Base-by-base conservation (phyloP, 1,140 invertebrate genomes). In the Rhyacophila brunnea region DNA sequence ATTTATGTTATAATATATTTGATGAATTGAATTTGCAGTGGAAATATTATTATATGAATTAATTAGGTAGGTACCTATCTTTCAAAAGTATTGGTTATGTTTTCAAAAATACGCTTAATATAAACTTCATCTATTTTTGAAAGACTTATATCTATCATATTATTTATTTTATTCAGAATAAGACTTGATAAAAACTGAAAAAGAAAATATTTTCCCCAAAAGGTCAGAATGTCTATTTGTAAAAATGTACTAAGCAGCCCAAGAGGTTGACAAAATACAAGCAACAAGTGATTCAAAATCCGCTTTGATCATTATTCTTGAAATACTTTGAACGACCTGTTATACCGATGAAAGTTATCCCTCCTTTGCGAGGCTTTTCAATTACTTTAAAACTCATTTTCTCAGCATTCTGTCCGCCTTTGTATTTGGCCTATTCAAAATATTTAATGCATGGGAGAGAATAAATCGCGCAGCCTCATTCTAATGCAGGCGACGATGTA, bases 311-410 rank as follows among this genome's bases (percentile, higher is more conserved):
- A 28, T 28, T 28, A 28, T 28, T 28, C 23, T 28, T 28, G 23
- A 28, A 28, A 28, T 28, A 28, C 23, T 28, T 42, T 17, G 40
- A 42, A 42, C n/a, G 11, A 14, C 17, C 40, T 42, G 17, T 42
- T 17, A 17, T 42, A 42, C 17, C 40, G 40, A 42, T 14, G 17
- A 42, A 13, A 14, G 32, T 49, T 32, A 49, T 32, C 20, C 13
- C 46, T 49, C 23, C 32, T 32, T 34, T 7, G 46, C 10, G 13
- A 49, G n/a, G 46, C 43, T 44, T 44, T 44, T 44, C 43, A 44
- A 28, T 44, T 44, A 44, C 43, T 18, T 44, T 44, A 44, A 44
- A 44, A 44, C 43, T 44, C 43, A 44, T 44, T 44, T 44, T 20
- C 43, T 44, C 20, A 9, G 43, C 43, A 44, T 44, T 44, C 43